Base-by-base conservation (phyloP, 2,888 invertebrate species). In the Epiblema foenella region DNA sequence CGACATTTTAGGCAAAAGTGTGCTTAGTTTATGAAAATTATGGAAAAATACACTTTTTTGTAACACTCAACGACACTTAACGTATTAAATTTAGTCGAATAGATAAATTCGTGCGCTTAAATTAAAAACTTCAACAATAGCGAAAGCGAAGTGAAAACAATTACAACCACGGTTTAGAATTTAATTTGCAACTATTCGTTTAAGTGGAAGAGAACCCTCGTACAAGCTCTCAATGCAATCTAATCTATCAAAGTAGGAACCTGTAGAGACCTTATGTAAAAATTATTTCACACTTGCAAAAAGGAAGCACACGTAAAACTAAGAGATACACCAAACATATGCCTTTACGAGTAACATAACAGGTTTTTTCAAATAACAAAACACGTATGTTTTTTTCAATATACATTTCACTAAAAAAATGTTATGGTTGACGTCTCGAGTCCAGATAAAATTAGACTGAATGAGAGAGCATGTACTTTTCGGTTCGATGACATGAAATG, bases 71-170 rank as follows among this genome's bases (percentile, higher is more conserved):
- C 82, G 80, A 83, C 78, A 78, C 81, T 79, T 83, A 82, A 79
- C 79, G 80, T 80, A 85, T 80, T 79, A 82, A 82, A 80, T 78
- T 86, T 83, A 83, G 83, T 85, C 82, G 80, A 85, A 81, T 85
- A 80, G 77, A 84, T 91, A 91, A 90, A 92, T 93, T 92, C 91
- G 91, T 93, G 91, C 91, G 90, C 85, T 89, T 86, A 89, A 91
- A 86, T 83, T 83, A 87, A 84, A 85, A 83, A 83, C 80, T 51
- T 74, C 77, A 77, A 82, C 84, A 81, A 85, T 84, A 86, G 77
- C 85, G 78, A 84, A 88, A 80, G 87, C 85, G 80, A 85, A 85
- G 78, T 82, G 82, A 77, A 59, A 81, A 84, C 75, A 79, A 81
- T 83, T 85, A 89, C 87, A 88, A 89, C 84, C 85, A 80, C 78